Conservation (phyloP, 2,797 vertebrate genomes). For the Emys orbicularis region DNA sequence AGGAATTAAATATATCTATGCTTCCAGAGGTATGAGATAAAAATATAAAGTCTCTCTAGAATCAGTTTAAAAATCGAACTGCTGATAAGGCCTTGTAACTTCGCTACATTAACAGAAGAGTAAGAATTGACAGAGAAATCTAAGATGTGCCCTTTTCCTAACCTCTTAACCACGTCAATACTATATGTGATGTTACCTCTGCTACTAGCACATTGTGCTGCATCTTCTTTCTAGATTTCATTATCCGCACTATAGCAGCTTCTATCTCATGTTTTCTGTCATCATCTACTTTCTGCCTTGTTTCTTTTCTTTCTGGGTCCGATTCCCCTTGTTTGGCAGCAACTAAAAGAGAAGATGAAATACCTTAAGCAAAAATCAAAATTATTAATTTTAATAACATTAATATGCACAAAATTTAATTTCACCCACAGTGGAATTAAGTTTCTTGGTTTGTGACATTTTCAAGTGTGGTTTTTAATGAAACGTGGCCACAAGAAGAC, state of each 20-base stretch:
- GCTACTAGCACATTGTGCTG: conserved; percentile 99
- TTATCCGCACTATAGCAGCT: conserved; percentile 98
- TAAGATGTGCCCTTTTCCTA: background rate
- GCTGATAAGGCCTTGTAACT: background rate
- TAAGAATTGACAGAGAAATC: background rate
- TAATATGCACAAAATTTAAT: conserved; percentile 16
- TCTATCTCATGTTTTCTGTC: conserved; percentile 99
- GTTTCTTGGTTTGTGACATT: conserved; percentile 52
- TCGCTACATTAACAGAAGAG: background rate
- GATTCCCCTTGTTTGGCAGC: conserved; percentile 99
- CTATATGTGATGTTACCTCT: conserved; percentile 84
- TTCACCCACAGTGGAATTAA: conserved; percentile 47
- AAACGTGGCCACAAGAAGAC: conserved; percentile 45
- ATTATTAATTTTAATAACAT: background rate
- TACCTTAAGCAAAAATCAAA: conserved; percentile 15
- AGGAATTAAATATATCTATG: background rate
- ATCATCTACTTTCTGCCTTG: conserved; percentile 97
- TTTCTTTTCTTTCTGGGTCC: conserved; percentile 97
- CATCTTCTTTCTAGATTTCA: conserved; percentile 99
- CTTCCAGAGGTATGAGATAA: background rate
- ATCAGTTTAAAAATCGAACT: background rate
- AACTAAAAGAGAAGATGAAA: conserved; percentile 81
- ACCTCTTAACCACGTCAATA: background rate
- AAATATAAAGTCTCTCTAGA: conserved; percentile 15
- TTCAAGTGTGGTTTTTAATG: background rate